These are phyloP conservation scores for Gasteruption jaculator DNA, from an alignment of 2,888 invertebrate species.

Conservation along the genomic window DNA sequence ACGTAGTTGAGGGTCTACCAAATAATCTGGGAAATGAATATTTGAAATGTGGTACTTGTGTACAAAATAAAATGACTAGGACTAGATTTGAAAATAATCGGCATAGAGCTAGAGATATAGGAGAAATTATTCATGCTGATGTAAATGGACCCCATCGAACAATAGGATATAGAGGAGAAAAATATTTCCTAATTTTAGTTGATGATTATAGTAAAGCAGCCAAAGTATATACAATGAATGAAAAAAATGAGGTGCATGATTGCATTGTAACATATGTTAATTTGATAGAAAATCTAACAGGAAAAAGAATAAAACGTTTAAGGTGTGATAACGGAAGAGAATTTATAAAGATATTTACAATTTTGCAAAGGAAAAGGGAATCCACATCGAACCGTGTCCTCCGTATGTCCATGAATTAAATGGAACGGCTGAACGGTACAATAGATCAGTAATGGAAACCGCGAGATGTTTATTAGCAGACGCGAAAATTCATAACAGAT, in stretches of 20 bases:
- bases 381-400: slow-evolving; percentile 12
- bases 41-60: too few species aligned
- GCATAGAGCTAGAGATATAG: slow-evolving; percentile 22
- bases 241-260: slow-evolving; percentile 24
- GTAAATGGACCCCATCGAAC: slow-evolving; percentile 20
- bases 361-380: slow-evolving; percentile 18
- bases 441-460: slow-evolving; percentile 14
- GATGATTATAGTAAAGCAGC: slow-evolving; percentile 28
- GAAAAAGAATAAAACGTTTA: slow-evolving; percentile 21
- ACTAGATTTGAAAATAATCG: too few species aligned
- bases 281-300: slow-evolving; percentile 17
- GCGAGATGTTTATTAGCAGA: slow-evolving; percentile 17
- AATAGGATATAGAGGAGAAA: slow-evolving; percentile 23
- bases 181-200: slow-evolving; percentile 26
- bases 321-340: slow-evolving; percentile 27
- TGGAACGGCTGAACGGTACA: slow-evolving; percentile 15
- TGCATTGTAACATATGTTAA: slow-evolving; percentile 23
- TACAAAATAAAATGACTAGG: too few species aligned
- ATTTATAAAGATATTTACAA: slow-evolving; percentile 19
- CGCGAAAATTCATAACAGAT: slow-evolving; percentile 8
- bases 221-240: slow-evolving; percentile 24
- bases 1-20: too few species aligned
- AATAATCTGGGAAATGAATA: too few species aligned
- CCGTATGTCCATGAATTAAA: slow-evolving; percentile 14
- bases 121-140: slow-evolving; percentile 21